A percentile compares a stretch with the other conserved stretches of the same genome.
Conservation (phyloP, 2,113 vertebrate species). For the Fregetta grallaria region DNA sequence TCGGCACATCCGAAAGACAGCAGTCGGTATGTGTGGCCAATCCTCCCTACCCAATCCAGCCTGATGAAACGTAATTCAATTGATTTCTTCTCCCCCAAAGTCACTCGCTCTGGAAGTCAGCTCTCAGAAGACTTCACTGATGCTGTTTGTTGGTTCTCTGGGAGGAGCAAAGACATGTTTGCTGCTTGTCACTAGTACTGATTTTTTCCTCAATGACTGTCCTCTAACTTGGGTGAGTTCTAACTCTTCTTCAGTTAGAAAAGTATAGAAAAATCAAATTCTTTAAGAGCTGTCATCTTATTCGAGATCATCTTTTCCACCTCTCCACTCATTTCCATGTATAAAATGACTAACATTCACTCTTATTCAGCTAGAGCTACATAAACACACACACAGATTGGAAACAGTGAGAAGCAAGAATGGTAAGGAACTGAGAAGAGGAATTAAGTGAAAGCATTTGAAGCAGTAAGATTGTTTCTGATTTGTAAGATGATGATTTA, state of each 20-base stretch:
- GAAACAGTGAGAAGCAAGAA: neutral
- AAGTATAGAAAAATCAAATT: neutral
- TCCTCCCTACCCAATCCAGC: neutral
- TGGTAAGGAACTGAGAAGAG: neutral
- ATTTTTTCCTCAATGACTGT: neutral
- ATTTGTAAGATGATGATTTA: neutral
- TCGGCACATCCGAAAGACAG: neutral
- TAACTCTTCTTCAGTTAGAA: neutral
- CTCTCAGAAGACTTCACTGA: neutral
- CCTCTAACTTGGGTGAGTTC: neutral
- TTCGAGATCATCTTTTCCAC: neutral
- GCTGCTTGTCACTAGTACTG: neutral
- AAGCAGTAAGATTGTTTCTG: neutral
- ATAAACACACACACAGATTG: neutral
- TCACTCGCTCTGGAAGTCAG: neutral
- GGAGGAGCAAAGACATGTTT: neutral
- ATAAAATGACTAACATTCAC: neutral
- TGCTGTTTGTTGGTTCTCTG: neutral
- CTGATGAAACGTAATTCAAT: neutral
- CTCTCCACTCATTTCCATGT: neutral
- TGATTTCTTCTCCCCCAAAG: neutral
- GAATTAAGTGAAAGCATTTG: neutral
- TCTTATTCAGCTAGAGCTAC: neutral
- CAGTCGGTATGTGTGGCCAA: neutral
- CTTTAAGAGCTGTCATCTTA: neutral